Evolutionary conservation across 2,888 invertebrate genomes (phyloP), one percentile per base, ranked within the genome.

Genomic region (Bugula neritina): DNA sequence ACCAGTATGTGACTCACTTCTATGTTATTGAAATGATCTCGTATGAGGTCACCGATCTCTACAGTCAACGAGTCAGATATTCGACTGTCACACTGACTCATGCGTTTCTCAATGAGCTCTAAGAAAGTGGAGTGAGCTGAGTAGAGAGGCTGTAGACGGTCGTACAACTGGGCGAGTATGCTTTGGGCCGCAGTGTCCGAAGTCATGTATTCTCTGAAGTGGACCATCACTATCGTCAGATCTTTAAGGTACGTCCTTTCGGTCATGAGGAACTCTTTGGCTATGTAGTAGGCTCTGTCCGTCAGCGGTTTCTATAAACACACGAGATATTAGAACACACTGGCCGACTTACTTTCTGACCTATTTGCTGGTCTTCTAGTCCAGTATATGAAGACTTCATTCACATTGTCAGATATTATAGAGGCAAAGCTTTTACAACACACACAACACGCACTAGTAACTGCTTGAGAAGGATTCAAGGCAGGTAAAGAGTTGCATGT

Each of bases 211-310:
- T 72, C 52, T 1, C 72, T 69, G 34, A 69, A 72, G 29, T 54
- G 54, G 1, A 52, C 27, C 72, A 72, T 29, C 34, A 72, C 63
- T 27, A 58, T 43, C 70, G 69, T 94, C 77, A 97, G 86, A 83
- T 97, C 96, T 80, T 94, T 92, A 81, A 93, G 93, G 84, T 95
- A 96, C 0, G 96, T 96, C 77, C 95, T 87, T 83, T 97, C 96
- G 0, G 95, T 96, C 92, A 94, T 94, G 72, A 96, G 87, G 77
- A 97, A 87, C 85, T 97, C 96, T 84, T 95, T 95, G 69, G 82
- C 80, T 69, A 84, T 82, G 74, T 80, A 84, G 75, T 83, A 84
- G 1, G 83, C 80, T 71, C 78, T 78, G 74, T 83, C 83, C 34
- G 79, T 78, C 0, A 89, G 88, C 86, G 88, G 88, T 77, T 88